Base-by-base conservation (phyloP, 2,797 vertebrate genomes). In the Glyptemys insculpta region DNA sequence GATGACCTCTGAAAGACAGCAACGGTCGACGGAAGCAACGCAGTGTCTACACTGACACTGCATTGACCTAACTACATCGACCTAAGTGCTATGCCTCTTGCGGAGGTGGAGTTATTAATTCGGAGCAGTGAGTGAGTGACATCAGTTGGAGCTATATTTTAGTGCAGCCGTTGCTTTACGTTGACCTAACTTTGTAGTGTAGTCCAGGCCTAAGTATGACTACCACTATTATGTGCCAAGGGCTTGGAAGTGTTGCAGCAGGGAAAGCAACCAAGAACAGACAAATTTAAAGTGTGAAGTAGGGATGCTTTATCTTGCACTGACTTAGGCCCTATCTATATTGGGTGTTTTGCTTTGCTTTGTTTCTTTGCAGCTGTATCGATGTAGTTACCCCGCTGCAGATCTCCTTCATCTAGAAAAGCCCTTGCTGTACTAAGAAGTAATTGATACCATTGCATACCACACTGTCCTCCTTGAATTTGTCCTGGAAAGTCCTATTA, bases 281-380 rank as follows among this genome's bases (percentile, higher is more conserved):
- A 72, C 3, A 34, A 10, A 0, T 0, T 6, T 4, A 6, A 52
- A 72, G 29, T 62, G 47, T 50, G 2, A 44, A 23, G 52, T 2
- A 1, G 0, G 31, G 21, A 53, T 65, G 57, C 81, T 74, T 27
- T 27, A 44, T 44, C 37, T 74, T 74, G 79, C 76, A 11, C 52
- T 18, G 49, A 2, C 53, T 6, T 1, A 1, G 3, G 8, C 14
- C 50, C 54, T 37, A 25, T 2, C 76, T 0, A 6, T 34, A 50
- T 11, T 1, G 0, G 6, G 29, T 1, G n/a, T 1, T 23, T 5
- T 7, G 0, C 31, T 15, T n/a, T 65, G 15, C 15, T 68, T 19
- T 68, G 34, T 68, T n/a, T 65, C 15, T n/a, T n/a, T 18, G 16
- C 34, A n/a, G 62, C 23, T 7, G 54, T 53, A 3, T 9, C 0